Evolutionary conservation across 2,113 vertebrate genomes (phyloP).

Genomic region (Saguinus imperator): DNA sequence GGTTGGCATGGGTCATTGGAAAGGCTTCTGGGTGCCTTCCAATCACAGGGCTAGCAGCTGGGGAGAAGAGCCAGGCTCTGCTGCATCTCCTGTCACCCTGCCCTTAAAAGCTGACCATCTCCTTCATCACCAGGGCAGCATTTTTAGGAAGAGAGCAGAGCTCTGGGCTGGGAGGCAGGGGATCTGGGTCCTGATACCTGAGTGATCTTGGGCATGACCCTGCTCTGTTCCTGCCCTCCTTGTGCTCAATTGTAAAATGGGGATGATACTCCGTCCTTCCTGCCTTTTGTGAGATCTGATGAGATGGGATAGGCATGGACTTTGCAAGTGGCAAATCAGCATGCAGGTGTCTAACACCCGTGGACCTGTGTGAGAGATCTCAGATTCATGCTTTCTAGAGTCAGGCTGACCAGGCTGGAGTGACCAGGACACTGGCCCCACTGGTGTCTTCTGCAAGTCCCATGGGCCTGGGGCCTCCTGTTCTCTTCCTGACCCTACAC

Average conservation of each 20-base stretch:
- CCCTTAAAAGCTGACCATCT: not conserved
- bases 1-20: slow-evolving; percentile 66
- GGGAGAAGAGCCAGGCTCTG: not conserved
- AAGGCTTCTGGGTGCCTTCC: slow-evolving; percentile 70
- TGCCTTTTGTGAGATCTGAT: not conserved
- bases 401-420: not conserved
- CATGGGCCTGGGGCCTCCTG: not conserved
- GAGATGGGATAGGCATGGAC: too few species aligned
- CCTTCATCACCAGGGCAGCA: not conserved
- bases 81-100: not conserved
- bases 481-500: not conserved
- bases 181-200: not conserved
- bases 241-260: not conserved
- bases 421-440: too few species aligned
- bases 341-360: not conserved
- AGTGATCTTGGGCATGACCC: not conserved
- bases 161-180: not conserved
- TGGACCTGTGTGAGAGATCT: not conserved
- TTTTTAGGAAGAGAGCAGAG: not conserved
- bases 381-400: not conserved
- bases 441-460: not conserved
- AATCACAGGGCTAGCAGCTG: slow-evolving; percentile 32
- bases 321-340: not conserved
- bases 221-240: not conserved
- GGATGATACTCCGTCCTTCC: not conserved